Base-by-base conservation (phyloP, 2,113 vertebrate species). In the Pelobates fuscus region DNA sequence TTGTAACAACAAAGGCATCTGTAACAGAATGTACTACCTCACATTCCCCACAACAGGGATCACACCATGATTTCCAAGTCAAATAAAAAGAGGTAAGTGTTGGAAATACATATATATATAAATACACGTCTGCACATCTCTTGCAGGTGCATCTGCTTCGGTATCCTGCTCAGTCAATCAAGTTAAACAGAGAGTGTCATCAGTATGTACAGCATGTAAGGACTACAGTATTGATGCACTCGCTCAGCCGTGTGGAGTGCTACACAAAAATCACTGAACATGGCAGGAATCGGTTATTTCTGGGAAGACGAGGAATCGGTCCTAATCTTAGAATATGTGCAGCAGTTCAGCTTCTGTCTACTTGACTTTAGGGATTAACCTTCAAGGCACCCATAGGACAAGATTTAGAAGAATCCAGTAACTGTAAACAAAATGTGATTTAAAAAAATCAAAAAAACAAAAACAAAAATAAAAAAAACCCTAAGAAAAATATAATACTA, bases 201-300 rank as follows among this genome's bases (percentile, higher is more conserved):
- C 91, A 89, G 91, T 91, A 91, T 91, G 91, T 88, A 86, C 85
- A 85, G 91, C 90, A 84, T 88, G 91, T 89, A 89, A 89, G 89
- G 88, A 84, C 88, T 85, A 88, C 89, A 88, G 90, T 90, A 89
- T 86, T 86, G 89, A 91, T 87, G 91, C 88, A 87, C 87, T 90
- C 89, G 83, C 90, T 92, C 86, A 91, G 89, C 90, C 90, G 81
- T 88, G 90, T 89, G 91, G 87, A 89, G 86, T 64, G 77, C 90
- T 87, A 88, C 90, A 90, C 89, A 87, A 88, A 76, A 91, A 92
- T 90, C 90, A 91, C 87, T 86, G 88, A 89, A 91, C 90, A 91
- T 89, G 90, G 90, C 91, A 91, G 88, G 85, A 91, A 92, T 92
- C 91, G 87, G 91, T 93, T 89, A 92, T 91, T 91, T 89, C 89